Conservation (phyloP, 2,888 invertebrate genomes). For the Kryphioiulus occultus region DNA sequence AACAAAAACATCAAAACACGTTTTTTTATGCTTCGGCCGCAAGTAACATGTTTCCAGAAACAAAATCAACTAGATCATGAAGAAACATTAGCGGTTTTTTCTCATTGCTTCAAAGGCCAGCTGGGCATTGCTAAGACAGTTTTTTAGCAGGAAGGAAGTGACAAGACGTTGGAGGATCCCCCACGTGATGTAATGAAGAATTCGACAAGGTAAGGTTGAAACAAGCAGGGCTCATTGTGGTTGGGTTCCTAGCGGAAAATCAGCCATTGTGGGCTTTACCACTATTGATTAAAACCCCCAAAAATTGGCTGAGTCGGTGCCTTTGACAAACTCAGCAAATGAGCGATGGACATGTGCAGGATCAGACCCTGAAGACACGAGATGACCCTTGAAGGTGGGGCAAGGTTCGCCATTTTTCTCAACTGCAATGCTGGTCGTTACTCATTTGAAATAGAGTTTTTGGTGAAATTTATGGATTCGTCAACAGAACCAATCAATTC, state of each 20-base stretch:
- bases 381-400: constrained; percentile 4
- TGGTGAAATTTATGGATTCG: not conserved
- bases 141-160: not conserved
- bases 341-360: not conserved
- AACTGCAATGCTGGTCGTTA: not conserved
- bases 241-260: not conserved
- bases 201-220: not conserved
- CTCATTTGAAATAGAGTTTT: not conserved
- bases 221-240: not conserved
- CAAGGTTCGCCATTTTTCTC: not conserved
- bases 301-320: not conserved
- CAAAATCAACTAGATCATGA: too few relatives aligned
- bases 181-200: constrained; percentile 4
- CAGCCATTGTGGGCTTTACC: constrained; percentile 9
- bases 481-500: not conserved
- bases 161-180: not conserved
- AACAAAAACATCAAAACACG: too few relatives aligned
- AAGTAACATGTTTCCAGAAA: too few relatives aligned
- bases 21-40: too few relatives aligned
- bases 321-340: not conserved
- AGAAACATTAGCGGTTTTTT: too few relatives aligned
- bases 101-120: not conserved
- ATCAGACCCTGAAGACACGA: not conserved
- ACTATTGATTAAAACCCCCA: not conserved
- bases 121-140: not conserved